Evolutionary conservation across 2,113 vertebrate species (phyloP), one percentile per base, ranked within the genome.

Genomic region (Piaya cayana): DNA sequence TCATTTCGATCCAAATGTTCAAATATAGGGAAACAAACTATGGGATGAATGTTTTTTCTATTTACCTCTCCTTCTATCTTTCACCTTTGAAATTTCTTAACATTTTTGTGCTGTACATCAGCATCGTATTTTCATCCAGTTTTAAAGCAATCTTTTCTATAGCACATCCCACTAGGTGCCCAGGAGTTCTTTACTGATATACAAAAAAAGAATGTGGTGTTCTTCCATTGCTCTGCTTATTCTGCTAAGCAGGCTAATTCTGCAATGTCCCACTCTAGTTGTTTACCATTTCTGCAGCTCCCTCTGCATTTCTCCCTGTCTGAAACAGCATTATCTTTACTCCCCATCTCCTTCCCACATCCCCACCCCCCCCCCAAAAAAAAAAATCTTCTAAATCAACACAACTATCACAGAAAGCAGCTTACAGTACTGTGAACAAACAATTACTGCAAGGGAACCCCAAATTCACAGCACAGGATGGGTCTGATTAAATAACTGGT

Each of bases 251-350:
- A 79, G 23, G 18, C 11, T 49, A 37, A n/a, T 91, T 83, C 39
- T 91, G 86, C 67, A 76, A 27, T 45, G 76, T 14, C 34, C 18
- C 29, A 43, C n/a, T 86, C 64, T 4, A 68, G 16, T 42, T 2
- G 6, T 86, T 60, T 21, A 49, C 13, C 34, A 22, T 20, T 75
- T 86, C 58, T 63, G 19, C 43, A 71, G 4, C 18, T 76, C 47
- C 18, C 17, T 86, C 34, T 84, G 56, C n/a, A 74, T 36, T 49
- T 52, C 15, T 59, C 34, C 52, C 34, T 18, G 1, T 43, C 30
- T 53, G 27, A 91, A 95, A 37, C 20, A 82, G 68, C 49, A 58
- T 45, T 71, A 97, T 94, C 97, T 97, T 98, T 97, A 92, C 96
- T 96, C 49, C 4, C 93, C 94, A 45, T n/a, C 47, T 49, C 47